Base-by-base conservation (phyloP, 2,797 vertebrate genomes). In the Arctocebus calabarensis region DNA sequence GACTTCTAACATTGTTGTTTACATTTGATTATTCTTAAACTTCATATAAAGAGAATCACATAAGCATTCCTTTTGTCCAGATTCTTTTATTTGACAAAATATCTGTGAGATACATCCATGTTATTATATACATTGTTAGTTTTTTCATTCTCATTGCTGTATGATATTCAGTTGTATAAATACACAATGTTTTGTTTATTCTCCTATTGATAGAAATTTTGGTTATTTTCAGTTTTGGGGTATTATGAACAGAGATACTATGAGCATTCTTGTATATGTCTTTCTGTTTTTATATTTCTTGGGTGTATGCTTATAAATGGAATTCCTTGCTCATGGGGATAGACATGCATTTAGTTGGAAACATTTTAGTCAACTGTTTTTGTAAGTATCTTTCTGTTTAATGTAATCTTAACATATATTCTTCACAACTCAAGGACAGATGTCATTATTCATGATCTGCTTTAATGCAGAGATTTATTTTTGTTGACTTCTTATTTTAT, bases 261-360 rank as follows among this genome's bases (percentile, higher is more conserved):
- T 88, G 48, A 90, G 71, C 32, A 73, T 66, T 82, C 45, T 61
- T 64, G 2, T 45, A 71, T 78, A 6, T 68, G 5, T 84, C 43
- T 75, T 94, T 90, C 87, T 94, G 43, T 91, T 27, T 52, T 89
- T 25, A 8, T 85, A n/a, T 86, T 94, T 86, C 74, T 90, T 86
- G 4, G 27, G 27, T 81, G 52, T 90, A 25, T 82, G 64, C 59
- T 86, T 93, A 86, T 59, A 45, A 90, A 14, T 77, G 13, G 73
- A 92, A 84, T 94, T 91, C 52, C 70, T 88, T 94, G 34, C 43
- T 84, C 14, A 12, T 55, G 34, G 66, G 25, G 48, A 73, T 86
- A 92, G 3, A 2, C 66, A 2, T 59, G 0, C 75, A 7, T 84
- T 83, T 84, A 88, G n/a, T 57, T 74, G 68, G 64, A 92, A 92